Conservation (phyloP, 2,113 vertebrate species). For the Oophaga pumilio region DNA sequence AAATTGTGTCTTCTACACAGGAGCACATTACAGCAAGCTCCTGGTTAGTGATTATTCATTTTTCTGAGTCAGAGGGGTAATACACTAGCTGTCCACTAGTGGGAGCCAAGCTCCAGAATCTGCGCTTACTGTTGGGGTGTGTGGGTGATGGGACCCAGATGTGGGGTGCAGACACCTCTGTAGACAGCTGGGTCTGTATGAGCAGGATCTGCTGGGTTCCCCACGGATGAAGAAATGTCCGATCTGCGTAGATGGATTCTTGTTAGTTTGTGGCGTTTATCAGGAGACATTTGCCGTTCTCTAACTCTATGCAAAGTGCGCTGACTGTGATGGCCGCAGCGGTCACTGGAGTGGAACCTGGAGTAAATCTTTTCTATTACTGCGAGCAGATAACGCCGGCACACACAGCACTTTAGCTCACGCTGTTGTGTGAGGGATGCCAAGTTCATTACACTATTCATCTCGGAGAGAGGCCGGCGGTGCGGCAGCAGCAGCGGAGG, state of each 20-base stretch:
- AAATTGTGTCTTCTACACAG: too few relatives aligned
- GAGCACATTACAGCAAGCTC: too few relatives aligned
- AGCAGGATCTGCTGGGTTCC: too few relatives aligned
- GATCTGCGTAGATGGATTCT: background rate
- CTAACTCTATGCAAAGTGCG: constrained; percentile 31
- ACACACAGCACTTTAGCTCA: constrained; percentile 40
- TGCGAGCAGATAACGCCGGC: constrained; percentile 34
- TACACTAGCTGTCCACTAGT: too few relatives aligned
- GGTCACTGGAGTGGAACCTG: constrained; percentile 25
- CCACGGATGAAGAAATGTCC: background rate
- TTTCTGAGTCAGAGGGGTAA: too few relatives aligned
- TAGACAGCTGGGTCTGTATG: background rate
- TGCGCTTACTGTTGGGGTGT: too few relatives aligned
- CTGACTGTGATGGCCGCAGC: background rate
- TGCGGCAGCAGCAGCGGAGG: background rate
- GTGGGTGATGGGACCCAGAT: too few relatives aligned
- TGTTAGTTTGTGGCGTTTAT: constrained; percentile 26
- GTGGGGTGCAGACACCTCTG: too few relatives aligned
- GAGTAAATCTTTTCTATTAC: constrained; percentile 55
- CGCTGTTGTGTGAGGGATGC: constrained; percentile 40
- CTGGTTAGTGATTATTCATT: too few relatives aligned
- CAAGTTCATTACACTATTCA: constrained; percentile 51
- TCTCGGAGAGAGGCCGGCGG: constrained; percentile 25
- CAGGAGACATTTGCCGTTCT: constrained; percentile 22
- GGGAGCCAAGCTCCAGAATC: too few relatives aligned